Evolutionary conservation across 2,113 vertebrate species (phyloP).

Genomic region (Montifringilla adamsi): DNA sequence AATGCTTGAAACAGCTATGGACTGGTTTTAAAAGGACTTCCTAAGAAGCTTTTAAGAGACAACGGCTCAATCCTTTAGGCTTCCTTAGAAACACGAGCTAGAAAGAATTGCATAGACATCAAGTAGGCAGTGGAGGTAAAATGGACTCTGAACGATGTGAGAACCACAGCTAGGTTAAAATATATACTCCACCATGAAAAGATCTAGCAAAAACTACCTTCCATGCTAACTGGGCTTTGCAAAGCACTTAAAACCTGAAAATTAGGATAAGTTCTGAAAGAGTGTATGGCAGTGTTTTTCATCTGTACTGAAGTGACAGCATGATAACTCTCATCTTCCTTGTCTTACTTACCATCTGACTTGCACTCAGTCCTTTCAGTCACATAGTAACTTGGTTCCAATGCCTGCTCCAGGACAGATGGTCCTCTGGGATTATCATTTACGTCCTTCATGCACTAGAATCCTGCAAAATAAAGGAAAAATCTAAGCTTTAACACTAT

Average conservation of each 20-base stretch:
- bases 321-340: neutral
- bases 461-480: neutral
- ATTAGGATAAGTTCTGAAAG: neutral
- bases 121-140: neutral
- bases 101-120: neutral
- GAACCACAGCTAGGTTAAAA: neutral
- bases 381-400: constrained; percentile 16
- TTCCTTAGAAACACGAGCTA: neutral
- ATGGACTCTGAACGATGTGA: neutral
- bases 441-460: constrained; percentile 14
- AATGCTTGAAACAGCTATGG: neutral
- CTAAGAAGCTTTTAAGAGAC: neutral
- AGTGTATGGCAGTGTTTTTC: neutral
- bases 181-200: neutral
- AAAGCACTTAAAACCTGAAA: neutral
- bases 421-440: neutral
- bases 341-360: constrained; percentile 33
- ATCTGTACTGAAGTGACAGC: neutral
- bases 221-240: neutral
- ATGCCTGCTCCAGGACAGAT: constrained; percentile 2
- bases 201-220: neutral
- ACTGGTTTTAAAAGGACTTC: neutral
- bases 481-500: neutral
- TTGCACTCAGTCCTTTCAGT: constrained; percentile 12
- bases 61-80: neutral